Conservation (phyloP, 2,797 vertebrate genomes). For the Leptoclinus maculatus region DNA sequence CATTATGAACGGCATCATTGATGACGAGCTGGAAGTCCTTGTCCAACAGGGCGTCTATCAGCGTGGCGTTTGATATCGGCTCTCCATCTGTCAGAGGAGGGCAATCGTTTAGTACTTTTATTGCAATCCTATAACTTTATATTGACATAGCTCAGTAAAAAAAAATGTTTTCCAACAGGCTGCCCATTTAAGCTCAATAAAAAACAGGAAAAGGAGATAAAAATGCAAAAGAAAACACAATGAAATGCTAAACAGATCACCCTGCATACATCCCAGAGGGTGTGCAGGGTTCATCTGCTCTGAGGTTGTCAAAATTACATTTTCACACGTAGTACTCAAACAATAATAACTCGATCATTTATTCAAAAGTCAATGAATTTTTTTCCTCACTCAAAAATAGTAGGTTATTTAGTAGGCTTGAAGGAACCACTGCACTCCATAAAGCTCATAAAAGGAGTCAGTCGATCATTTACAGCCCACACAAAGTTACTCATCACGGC, state of each 20-base stretch:
- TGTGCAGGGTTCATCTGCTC: too few species aligned
- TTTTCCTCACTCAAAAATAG: too few species aligned
- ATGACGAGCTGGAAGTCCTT: conserved; percentile 91
- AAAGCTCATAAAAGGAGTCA: not conserved
- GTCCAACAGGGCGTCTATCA: conserved; percentile 87
- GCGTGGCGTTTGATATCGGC: conserved; percentile 83
- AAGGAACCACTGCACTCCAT: not conserved
- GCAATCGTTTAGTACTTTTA: conserved; percentile 1
- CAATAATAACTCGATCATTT: not conserved
- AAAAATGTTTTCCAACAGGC: not conserved
- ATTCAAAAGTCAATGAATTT: not conserved
- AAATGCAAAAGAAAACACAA: not conserved
- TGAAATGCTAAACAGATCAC: not conserved
- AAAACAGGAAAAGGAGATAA: not conserved
- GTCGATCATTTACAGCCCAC: not conserved
- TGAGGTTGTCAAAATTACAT: too few species aligned
- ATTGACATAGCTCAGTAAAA: not conserved
- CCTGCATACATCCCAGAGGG: not conserved
- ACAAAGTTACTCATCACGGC: not conserved
- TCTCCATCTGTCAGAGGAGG: conserved; percentile 84
- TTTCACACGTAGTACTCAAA: not conserved
- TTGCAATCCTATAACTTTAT: not conserved
- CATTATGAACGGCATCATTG: conserved; percentile 82
- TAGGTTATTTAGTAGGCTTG: not conserved
- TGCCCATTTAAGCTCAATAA: not conserved